These are phyloP conservation scores for Drosophila suzukii DNA, from an alignment of 1,140 invertebrate genomes.

Conservation along the genomic window DNA sequence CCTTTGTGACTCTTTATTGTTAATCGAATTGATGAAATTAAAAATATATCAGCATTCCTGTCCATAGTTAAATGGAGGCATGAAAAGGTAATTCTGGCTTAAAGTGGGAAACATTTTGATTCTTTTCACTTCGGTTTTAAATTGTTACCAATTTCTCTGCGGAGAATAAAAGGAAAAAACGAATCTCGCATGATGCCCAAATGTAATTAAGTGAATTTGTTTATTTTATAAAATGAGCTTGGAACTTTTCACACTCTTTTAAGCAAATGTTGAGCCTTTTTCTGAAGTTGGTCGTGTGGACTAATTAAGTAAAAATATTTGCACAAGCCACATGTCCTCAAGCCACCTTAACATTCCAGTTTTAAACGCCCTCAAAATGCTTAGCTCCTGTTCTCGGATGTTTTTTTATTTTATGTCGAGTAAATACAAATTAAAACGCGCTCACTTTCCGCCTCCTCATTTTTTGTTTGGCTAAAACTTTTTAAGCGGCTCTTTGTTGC, in stretches of 20 bases:
- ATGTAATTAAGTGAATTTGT: conserved; percentile 73
- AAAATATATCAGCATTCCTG: conserved; percentile 37
- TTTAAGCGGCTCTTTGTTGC: conserved; percentile 54
- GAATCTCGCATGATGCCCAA: conserved; percentile 34
- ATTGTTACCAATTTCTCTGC: neutral
- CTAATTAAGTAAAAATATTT: conserved; percentile 79
- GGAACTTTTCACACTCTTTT: conserved; percentile 70
- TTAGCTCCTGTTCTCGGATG: conserved; percentile 18
- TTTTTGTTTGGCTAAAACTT: conserved; percentile 38
- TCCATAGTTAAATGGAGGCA: conserved; percentile 38
- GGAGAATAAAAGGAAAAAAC: neutral
- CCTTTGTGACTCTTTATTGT: conserved; percentile 34
- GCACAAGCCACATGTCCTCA: conserved; percentile 46
- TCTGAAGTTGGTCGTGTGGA: conserved; percentile 36
- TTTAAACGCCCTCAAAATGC: conserved; percentile 53
- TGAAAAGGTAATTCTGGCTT: conserved; percentile 4
- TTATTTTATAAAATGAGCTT: conserved; percentile 74
- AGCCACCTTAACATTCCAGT: conserved; percentile 39
- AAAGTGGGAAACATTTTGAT: neutral
- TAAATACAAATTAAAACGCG: conserved; percentile 70
- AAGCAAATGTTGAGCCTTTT: conserved; percentile 52
- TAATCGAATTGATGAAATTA: conserved; percentile 66
- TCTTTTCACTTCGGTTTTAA: neutral
- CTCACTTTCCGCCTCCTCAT: conserved; percentile 25
- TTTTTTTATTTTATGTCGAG: conserved; percentile 46